Conservation (phyloP, 2,888 invertebrate species). For the Apantesis nais region DNA sequence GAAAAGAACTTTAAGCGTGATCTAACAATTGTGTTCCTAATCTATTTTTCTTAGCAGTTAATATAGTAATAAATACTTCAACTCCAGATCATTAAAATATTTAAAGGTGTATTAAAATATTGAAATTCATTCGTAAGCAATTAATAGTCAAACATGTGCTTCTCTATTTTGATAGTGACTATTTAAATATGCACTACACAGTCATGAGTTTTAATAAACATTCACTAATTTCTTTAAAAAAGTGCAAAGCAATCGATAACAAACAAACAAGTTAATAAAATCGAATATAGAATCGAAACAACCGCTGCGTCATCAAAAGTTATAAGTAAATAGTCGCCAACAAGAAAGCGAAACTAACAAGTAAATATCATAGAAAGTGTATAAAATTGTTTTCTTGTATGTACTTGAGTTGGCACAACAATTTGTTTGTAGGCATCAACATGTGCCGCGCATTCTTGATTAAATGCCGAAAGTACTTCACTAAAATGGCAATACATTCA, state of each 20-base stretch:
- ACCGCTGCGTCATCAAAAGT: conserved; percentile 59
- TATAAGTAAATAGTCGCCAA: conserved; percentile 63
- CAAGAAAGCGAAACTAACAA: conserved; percentile 78
- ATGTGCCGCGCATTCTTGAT: conserved; percentile 20
- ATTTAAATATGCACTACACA: conserved; percentile 6
- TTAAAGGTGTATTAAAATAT: not conserved
- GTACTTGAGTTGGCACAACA: conserved; percentile 49
- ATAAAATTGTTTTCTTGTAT: conserved; percentile 69
- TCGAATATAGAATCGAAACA: conserved; percentile 32
- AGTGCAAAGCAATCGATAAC: not conserved
- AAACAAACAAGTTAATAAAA: conserved; percentile 13
- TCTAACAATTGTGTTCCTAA: not conserved
- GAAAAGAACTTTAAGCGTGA: not conserved
- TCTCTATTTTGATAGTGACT: not conserved
- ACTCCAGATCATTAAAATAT: not conserved
- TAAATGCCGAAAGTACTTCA: conserved; percentile 23
- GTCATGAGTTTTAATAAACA: conserved; percentile 22
- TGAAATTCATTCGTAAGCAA: not conserved
- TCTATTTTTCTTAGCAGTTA: not conserved
- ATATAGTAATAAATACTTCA: not conserved
- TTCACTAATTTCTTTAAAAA: conserved; percentile 6
- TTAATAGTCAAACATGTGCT: not conserved
- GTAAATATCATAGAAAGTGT: conserved; percentile 77
- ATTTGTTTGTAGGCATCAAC: conserved; percentile 34
- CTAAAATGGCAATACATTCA: conserved; percentile 16